Evolutionary conservation across 2,797 vertebrate genomes (phyloP).

Genomic region (Pristis pectinata): DNA sequence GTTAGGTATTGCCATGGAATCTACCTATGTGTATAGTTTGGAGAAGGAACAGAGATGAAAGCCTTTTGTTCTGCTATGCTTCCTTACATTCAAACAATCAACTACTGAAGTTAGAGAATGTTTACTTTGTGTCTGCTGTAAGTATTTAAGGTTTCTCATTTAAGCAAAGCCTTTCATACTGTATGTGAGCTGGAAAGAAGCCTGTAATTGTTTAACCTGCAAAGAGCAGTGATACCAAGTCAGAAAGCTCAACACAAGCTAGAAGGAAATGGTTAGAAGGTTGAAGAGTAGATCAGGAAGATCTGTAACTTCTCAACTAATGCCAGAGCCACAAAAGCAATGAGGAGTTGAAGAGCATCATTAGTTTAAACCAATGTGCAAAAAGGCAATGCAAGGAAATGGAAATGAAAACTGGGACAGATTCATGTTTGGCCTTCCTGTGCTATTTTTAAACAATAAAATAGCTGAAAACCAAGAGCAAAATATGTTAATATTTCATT

Average conservation of each 20-base stretch:
- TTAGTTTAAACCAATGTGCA: background rate
- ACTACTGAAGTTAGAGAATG: background rate
- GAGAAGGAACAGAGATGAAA: background rate
- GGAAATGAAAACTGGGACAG: background rate
- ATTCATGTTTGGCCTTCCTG: no score
- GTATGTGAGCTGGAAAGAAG: background rate
- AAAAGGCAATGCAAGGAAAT: background rate
- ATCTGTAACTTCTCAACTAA: background rate
- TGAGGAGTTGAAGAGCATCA: background rate
- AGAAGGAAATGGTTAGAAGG: background rate
- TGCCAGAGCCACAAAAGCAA: background rate
- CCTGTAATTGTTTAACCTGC: background rate
- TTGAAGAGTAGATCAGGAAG: background rate
- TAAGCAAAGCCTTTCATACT: background rate
- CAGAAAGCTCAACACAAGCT: background rate
- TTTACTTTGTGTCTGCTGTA: slow-evolving; percentile 6
- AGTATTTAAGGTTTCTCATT: slow-evolving; percentile 16
- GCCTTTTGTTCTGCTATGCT: background rate
- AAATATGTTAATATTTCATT: background rate
- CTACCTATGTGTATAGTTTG: background rate
- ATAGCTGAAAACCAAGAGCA: background rate
- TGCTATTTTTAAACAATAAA: background rate
- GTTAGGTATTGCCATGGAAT: no score
- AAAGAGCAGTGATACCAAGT: background rate
- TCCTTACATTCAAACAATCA: background rate